Base-by-base conservation (phyloP, 2,113 vertebrate genomes). In the Antidorcas marsupialis region DNA sequence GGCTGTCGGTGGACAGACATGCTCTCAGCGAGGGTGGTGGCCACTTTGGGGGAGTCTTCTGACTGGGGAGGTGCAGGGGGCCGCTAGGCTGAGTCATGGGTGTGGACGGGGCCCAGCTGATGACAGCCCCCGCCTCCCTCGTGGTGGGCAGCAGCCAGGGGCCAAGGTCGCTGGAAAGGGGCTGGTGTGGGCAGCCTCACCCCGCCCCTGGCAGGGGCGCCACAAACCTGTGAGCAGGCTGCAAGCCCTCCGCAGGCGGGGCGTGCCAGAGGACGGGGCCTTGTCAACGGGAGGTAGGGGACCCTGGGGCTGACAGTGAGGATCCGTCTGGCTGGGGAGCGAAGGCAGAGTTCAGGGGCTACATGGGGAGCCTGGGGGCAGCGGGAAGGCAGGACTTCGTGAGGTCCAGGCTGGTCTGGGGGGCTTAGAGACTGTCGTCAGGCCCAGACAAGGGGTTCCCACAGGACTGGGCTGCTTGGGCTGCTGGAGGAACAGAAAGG, bases 361-460 rank as follows among this genome's bases (percentile, higher is more conserved):
- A 8, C 59, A 6, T 86, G 12, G 27, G 12, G 57, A 11, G 2
- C 2, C 79, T 5, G 23, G 60, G 36, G 39, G 23, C 59, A 2
- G 23, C 0, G 0, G 36, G 76, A 67, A 12, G 39, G 33, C 33
- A 52, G 50, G 86, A 36, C 1, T 11, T 33, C 7, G 1, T 2
- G 0, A 21, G 33, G 28, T 64, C 39, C n/a, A 36, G 36, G 30
- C 21, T 1, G 10, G 55, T 3, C 27, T 25, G 5, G 8, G 28
- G 53, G 9, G 6, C 0, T 1, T 2, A 10, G 78, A 1, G 14
- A 6, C 0, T 2, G 45, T 10, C 25, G 23, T n/a, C 6, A 2
- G 21, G 10, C 74, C 43, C 17, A 16, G 33, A 12, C 0, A 0
- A 89, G n/a, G 57, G 50, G 21, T 5, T 17, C n/a, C 50, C 30